Base-by-base conservation (phyloP, 2,888 invertebrate genomes). In the Cataglyphis rosenhaueri region DNA sequence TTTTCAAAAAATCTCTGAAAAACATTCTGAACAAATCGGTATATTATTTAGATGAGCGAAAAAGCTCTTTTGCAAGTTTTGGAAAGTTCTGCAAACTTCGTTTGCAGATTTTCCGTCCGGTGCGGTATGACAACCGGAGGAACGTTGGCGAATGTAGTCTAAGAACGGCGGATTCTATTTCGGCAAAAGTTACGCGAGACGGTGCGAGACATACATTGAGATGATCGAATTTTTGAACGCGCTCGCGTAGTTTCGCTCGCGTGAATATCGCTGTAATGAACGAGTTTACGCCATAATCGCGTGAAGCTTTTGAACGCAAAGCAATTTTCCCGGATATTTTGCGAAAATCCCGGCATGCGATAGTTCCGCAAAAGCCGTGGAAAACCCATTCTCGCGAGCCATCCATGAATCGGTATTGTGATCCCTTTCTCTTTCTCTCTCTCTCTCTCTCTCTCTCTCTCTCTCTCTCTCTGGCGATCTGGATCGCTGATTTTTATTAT, bases 361-460 rank as follows among this genome's bases (percentile, higher is more conserved):
- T 38, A 59, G 41, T 44, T 18, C 59, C 44, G 70, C 52, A 70
- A 79, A 78, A 79, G 71, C 66, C 70, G 70, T 83, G 66, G 70
- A 83, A 87, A 86, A 85, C 85, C 74, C 78, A 78, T 82, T 79
- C 75, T 65, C 78, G 35, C 71, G 55, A 41, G 73, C 41, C 35
- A n/a, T 59, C 48, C 35, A 52, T 61, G 62, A 61, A 61, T 70
- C 66, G 55, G n/a, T 71, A 65, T 70, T 32, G 73, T 29, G 76
- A 52, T n/a, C 35, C 65, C 12, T n/a, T 48, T 8, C 21, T 55
- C 15, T 18, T 10, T 70, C 25, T 12, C 41, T 41, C 41, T 41
- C 41, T 41, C 41, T 41, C 41, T 41, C 41, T 41, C 41, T 41
- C 41, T 41, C 41, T 41, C 41, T 10, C 41, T 1, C 41, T 10